Percentiles rank a stretch among this genome's conserved stretches.
These are phyloP conservation scores for Aphelenchoides fujianensis DNA, from an alignment of 1,140 invertebrate species.

Conservation along the genomic window DNA sequence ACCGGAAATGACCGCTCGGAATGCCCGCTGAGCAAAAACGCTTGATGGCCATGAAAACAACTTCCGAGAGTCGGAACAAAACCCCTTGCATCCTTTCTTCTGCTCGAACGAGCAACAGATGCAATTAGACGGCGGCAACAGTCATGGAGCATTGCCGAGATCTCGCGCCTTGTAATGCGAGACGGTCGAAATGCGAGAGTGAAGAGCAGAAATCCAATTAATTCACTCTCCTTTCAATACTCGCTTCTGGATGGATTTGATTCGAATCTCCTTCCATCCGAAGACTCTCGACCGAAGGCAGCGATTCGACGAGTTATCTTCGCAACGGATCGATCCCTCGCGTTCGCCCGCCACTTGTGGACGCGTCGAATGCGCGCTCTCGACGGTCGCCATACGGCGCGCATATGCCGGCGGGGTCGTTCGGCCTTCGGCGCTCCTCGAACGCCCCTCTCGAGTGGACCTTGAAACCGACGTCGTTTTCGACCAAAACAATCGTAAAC, in stretches of 20 bases:
- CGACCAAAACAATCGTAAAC: conserved; percentile 1
- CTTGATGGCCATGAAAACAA: not conserved
- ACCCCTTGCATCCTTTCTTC: not conserved
- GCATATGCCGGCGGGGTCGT: not conserved
- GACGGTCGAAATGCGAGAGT: too few relatives aligned
- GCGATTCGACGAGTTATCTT: not conserved
- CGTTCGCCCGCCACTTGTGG: not conserved
- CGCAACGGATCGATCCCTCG: not conserved
- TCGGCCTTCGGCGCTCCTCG: not conserved
- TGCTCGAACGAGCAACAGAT: not conserved
- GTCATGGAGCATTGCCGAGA: not conserved
- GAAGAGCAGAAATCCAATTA: too few relatives aligned
- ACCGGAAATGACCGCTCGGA: not conserved
- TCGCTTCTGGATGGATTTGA: not conserved
- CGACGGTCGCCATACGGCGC: not conserved
- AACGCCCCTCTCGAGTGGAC: not conserved
- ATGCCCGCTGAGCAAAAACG: not conserved
- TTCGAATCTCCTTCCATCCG: not conserved
- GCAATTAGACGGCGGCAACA: not conserved
- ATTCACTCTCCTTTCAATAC: too few relatives aligned
- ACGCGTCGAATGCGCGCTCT: not conserved
- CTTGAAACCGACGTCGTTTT: not conserved
- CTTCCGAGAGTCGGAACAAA: not conserved
- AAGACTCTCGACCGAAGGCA: not conserved
- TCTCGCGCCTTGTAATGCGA: too few relatives aligned